These are phyloP conservation scores for Ochropleura plecta DNA, from an alignment of 2,888 invertebrate genomes.

Conservation along the genomic window DNA sequence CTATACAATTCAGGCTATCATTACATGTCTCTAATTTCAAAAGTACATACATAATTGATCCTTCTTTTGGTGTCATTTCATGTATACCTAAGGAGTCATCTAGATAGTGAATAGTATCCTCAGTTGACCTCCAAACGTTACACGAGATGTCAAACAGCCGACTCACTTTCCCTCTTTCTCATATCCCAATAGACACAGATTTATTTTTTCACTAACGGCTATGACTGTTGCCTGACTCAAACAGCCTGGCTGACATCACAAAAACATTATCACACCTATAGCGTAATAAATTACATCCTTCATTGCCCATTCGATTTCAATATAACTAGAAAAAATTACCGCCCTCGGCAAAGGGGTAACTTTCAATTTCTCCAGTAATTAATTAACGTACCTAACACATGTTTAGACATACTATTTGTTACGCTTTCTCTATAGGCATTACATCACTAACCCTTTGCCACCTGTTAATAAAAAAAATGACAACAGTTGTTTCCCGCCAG, in stretches of 20 bases:
- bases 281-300: conserved; percentile 68
- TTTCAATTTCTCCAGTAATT: conserved; percentile 89
- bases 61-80: not conserved
- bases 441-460: conserved; percentile 82
- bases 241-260: conserved; percentile 49
- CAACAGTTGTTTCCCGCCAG: conserved; percentile 88
- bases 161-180: conserved; percentile 34
- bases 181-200: conserved; percentile 30
- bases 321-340: conserved; percentile 64
- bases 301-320: conserved; percentile 69
- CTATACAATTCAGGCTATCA: no score
- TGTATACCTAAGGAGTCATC: not conserved
- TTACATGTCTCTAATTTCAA: not conserved
- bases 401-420: conserved; percentile 86
- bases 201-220: conserved; percentile 38
- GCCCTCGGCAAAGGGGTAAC: conserved; percentile 79
- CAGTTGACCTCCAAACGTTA: conserved; percentile 26
- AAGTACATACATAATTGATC: not conserved
- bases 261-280: conserved; percentile 63
- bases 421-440: conserved; percentile 88
- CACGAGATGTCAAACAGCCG: conserved; percentile 46
- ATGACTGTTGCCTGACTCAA: conserved; percentile 27
- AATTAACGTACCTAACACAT: conserved; percentile 88
- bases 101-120: not conserved
- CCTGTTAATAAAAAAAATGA: conserved; percentile 80